phyloP scores from a whole-genome alignment of 2,113 vertebrate species.

The Todiramphus chloris region DNA sequence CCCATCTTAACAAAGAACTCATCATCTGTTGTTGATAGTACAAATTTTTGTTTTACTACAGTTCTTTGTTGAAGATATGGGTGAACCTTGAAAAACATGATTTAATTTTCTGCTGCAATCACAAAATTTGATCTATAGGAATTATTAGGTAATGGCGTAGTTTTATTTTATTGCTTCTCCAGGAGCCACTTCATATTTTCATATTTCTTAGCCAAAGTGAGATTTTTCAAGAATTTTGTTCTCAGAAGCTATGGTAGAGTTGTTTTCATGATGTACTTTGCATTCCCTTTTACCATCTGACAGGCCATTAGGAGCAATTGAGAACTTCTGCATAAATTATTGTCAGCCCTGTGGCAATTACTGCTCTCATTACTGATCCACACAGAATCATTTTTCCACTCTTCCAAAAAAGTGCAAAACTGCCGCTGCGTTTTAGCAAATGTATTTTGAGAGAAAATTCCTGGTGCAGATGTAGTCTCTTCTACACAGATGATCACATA shows the following conservation, averaged over 20 bases:
- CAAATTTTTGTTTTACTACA: background rate
- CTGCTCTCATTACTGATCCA: conserved; percentile 19
- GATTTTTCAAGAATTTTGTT: background rate
- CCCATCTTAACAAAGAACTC: background rate
- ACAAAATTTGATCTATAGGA: background rate
- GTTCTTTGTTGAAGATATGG: background rate
- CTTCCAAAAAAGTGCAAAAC: background rate
- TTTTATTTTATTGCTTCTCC: background rate
- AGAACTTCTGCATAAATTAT: conserved; percentile 22
- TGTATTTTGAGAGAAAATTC: background rate
- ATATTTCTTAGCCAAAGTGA: background rate
- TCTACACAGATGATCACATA: rapidly evolving
- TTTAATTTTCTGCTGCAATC: background rate
- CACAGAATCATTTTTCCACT: background rate
- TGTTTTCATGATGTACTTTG: background rate
- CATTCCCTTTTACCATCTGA: conserved; percentile 1
- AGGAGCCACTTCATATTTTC: background rate
- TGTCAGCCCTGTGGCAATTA: background rate
- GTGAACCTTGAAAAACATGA: background rate
- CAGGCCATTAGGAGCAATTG: conserved; percentile 21
- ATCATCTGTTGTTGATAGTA: background rate
- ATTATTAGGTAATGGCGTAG: background rate
- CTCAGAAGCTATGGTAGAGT: background rate
- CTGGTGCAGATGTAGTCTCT: background rate
- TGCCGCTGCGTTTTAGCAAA: background rate